Base-by-base conservation (phyloP, 2,888 invertebrate species). In the Dromius quadrimaculatus region DNA sequence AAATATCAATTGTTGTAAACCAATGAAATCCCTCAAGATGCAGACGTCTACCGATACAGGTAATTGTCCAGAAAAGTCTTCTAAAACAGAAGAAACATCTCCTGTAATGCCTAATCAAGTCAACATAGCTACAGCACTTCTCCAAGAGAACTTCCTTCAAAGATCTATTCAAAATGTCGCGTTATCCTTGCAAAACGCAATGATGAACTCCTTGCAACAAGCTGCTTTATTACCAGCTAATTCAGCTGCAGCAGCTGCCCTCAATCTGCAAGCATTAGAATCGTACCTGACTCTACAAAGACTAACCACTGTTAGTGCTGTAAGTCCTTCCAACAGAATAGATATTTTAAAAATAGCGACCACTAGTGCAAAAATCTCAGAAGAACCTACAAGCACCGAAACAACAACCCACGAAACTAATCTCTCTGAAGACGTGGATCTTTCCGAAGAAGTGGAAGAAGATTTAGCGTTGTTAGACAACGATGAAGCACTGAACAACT, bases 261-360 rank as follows among this genome's bases (percentile, higher is more conserved):
- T 94, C 15, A 93, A 93, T 81, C 86, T 94, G 32, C 94, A 94
- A 83, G 94, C 94, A 22, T 83, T 94, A 72, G 94, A 94, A 85
- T 93, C 93, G 45, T 94, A 94, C 84, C 85, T 94, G 80, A 91
- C 93, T 57, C 84, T 94, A 73, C 94, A 94, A 84, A 87, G 93
- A 74, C 85, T 94, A 63, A 91, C 92, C 57, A 86, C 88, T 19
- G 89, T 88, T 62, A 87, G 88, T n/a, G 84, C 87, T n/a, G 80
- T 74, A 71, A 78, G 43, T 74, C 79, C 76, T 83, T 74, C 23
- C 19, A 83, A 86, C 47, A 88, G 90, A 78, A 87, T 89, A 78
- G 90, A 91, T 78, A 90, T 90, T 71, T 81, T 90, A 74, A 89
- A 89, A 79, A 84, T 88, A 79, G 88, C 88, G 71, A 85, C 88